Evolutionary conservation across 1,140 invertebrate species (phyloP), one percentile per base, ranked within the genome.

Genomic region (Oscheius sp.): DNA sequence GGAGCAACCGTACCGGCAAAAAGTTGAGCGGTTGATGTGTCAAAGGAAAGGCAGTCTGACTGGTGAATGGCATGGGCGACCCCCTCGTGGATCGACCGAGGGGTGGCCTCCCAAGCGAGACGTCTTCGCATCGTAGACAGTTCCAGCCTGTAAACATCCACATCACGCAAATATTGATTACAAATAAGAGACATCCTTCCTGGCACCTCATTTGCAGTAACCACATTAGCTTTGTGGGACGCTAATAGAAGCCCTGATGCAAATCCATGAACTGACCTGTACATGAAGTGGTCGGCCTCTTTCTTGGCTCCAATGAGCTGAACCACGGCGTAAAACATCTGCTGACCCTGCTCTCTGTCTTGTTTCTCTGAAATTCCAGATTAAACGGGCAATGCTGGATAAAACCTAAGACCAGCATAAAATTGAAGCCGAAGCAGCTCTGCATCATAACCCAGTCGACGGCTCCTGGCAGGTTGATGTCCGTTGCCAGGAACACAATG

Each of bases 391-490:
- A n/a, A n/a, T n/a, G n/a, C n/a, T n/a, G n/a, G n/a, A n/a, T n/a
- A n/a, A n/a, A n/a, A n/a, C n/a, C n/a, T 31, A 99, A 88, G 20
- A 99, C 95, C 68, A 99, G 88, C 95, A 99, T 99, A 85, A 99
- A 99, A 86, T 98, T 92, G 84, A 97, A 93, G 66, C 93, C 93
- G 86, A 97, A 99, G 87, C 96, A 99, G 10, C 93, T 95, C 85
- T 99, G 96, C 95, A 99, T 98, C 96, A 99, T 99, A 0, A 99
- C 97, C 97, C 97, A 99, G 85, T 99, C 97, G 1, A 99, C 97
- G 68, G 96, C 97, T 70, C 97, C 97, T 59, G 95, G 95, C 75
- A 99, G 88, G 87, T 98, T 99, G 63, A 99, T 99, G 87, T 99
- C 97, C 45, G 97, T 99, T 1, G 96, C 97, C 77, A 99, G 87